Evolutionary conservation across 2,797 vertebrate species (phyloP), one percentile per base, ranked within the genome.

Genomic region (Malacoraja senta): DNA sequence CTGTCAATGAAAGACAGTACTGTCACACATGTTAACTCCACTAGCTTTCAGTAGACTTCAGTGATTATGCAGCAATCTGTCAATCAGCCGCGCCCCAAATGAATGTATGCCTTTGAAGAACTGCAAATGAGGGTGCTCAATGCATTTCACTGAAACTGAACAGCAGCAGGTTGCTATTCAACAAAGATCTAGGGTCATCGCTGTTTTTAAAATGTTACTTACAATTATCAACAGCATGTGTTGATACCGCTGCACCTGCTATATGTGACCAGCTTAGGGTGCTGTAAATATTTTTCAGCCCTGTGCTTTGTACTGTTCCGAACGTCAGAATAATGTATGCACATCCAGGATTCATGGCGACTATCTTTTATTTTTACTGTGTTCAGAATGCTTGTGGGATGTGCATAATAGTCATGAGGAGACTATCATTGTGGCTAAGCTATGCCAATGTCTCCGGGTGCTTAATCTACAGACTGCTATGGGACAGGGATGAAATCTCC

Each of bases 111-210:
- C 84, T 68, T 32, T 88, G 32, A 63, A 35, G 63, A 63, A 35
- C 84, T 68, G 84, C 61, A 32, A 88, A 88, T 88, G 84, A 88
- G 61, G 84, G 61, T 68, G n/a, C 63, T 88, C n/a, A 68, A 12
- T 35, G 63, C 63, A 32, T 65, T 68, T 88, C 84, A 32, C n/a
- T 68, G 61, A 88, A 86, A 38, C 84, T 21, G 61, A 88, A 32
- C 63, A 32, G n/a, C 63, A 24, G 84, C 63, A 35, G 61, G 15
- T n/a, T 65, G 63, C n/a, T n/a, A 24, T 32, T 35, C 63, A 88
- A 10, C 63, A 35, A 68, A 68, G n/a, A 88, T 8, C n/a, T 35
- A 21, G 35, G 19, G 15, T 1, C 61, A 68, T 12, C 26, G 10
- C 71, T 76, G 71, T 1, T 53, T 76, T 53, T 44, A 12, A 21